A percentile compares a stretch with the other conserved stretches of the same genome.
phyloP scores from a whole-genome alignment of 2,888 invertebrate genomes.

The Amaurobius ferox region DNA sequence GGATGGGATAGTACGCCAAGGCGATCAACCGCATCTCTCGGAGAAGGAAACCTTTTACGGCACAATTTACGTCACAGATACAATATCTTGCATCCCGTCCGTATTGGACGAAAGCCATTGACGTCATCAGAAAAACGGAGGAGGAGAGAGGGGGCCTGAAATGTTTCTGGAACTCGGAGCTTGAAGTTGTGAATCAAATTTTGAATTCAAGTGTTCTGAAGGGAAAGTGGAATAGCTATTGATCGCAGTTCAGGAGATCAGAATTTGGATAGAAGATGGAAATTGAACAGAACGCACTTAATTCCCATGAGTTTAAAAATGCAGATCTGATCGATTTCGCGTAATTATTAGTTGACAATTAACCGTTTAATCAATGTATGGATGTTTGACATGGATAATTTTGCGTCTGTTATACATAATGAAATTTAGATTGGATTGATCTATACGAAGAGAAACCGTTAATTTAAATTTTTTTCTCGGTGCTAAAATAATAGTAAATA shows the following conservation, averaged over 20 bases:
- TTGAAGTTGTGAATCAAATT: not conserved
- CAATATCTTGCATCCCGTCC: not conserved
- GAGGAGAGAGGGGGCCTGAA: not conserved
- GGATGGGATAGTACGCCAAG: not conserved
- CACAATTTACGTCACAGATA: conserved; percentile 20
- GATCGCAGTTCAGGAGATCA: not conserved
- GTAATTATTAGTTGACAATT: too few relatives aligned
- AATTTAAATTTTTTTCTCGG: too few relatives aligned
- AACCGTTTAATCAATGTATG: too few relatives aligned
- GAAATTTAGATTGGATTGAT: too few relatives aligned
- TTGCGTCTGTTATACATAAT: too few relatives aligned
- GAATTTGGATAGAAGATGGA: not conserved
- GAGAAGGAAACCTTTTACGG: conserved; percentile 32
- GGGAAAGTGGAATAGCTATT: not conserved
- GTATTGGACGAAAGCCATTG: conserved; percentile 6
- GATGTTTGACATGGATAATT: too few relatives aligned
- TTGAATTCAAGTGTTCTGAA: not conserved
- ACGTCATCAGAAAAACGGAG: conserved; percentile 12
- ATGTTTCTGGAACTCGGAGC: not conserved
- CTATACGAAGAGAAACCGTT: too few relatives aligned
- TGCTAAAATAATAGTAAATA: too few relatives aligned
- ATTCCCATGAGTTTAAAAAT: too few relatives aligned
- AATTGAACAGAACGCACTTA: not conserved
- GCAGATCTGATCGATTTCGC: too few relatives aligned
- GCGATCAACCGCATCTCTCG: not conserved